Evolutionary conservation across 2,113 vertebrate species (phyloP).

Genomic region (Ictalurus punctatus): DNA sequence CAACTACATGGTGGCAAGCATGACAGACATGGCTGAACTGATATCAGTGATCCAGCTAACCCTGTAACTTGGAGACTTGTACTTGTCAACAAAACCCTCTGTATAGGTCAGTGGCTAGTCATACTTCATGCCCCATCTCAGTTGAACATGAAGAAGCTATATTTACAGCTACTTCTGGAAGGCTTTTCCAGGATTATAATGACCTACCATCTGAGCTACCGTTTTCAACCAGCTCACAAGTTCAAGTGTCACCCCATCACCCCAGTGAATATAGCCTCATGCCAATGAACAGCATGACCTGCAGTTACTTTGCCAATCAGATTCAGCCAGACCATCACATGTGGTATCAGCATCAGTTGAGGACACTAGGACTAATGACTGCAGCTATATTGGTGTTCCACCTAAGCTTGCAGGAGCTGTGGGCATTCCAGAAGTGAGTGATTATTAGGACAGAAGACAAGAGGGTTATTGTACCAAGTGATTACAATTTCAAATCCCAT

Average conservation of each 20-base stretch:
- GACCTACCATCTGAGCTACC: not conserved
- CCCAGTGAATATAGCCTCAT: not conserved
- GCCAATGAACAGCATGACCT: too few relatives aligned
- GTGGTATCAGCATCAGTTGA: not conserved
- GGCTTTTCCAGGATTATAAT: not conserved
- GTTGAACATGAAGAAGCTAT: not conserved
- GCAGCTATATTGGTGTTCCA: not conserved
- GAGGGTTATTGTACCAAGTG: too few relatives aligned
- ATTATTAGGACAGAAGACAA: too few relatives aligned
- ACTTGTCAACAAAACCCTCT: not conserved
- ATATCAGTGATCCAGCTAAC: not conserved
- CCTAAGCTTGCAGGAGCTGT: not conserved
- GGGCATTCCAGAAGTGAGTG: not conserved
- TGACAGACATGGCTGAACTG: not conserved
- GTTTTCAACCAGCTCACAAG: not conserved
- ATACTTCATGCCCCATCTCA: not conserved
- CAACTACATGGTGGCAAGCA: not conserved
- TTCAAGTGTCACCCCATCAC: not conserved
- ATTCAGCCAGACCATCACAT: not conserved
- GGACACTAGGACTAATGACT: not conserved
- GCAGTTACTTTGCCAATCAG: not conserved
- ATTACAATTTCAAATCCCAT: not conserved
- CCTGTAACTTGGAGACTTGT: not conserved
- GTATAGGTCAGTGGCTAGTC: not conserved
- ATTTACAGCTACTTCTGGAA: not conserved